Percentiles rank a stretch among this genome's conserved stretches.
Evolutionary conservation across 2,888 invertebrate genomes (phyloP).

Genomic region (Xanthorhoe designata): DNA sequence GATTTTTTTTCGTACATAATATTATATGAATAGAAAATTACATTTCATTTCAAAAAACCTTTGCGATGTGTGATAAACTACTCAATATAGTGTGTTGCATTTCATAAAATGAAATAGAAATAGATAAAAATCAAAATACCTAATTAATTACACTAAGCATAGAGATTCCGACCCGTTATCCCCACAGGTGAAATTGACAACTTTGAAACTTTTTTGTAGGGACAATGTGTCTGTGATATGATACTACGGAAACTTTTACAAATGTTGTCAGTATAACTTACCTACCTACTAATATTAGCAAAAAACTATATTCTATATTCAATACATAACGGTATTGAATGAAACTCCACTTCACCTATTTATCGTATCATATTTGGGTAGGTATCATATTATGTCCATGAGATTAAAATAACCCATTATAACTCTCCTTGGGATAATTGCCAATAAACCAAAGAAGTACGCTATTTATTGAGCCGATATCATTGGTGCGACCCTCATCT

Average conservation of each 20-base stretch:
- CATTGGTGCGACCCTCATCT: neutral
- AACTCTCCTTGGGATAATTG: slow-evolving; percentile 1
- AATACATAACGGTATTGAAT: neutral
- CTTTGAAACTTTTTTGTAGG: slow-evolving; percentile 24
- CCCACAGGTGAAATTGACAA: slow-evolving; percentile 20
- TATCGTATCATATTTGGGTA: neutral
- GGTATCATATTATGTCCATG: neutral
- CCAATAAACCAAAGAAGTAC: neutral
- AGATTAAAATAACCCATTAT: neutral
- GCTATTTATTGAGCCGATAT: neutral
- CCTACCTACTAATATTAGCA: slow-evolving; percentile 3
- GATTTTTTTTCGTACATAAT: too few relatives aligned
- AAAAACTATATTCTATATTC: too few relatives aligned
- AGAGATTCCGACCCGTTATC: too few relatives aligned
- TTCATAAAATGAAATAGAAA: slow-evolving; percentile 4
- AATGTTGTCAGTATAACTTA: slow-evolving; percentile 14
- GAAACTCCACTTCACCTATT: neutral
- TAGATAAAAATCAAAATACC: too few relatives aligned
- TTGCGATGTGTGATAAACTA: too few relatives aligned
- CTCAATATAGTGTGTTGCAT: too few relatives aligned
- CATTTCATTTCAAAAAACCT: too few relatives aligned
- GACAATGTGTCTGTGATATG: slow-evolving; percentile 12
- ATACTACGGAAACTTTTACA: slow-evolving; percentile 20
- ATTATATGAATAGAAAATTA: too few relatives aligned
- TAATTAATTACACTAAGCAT: too few relatives aligned